These are phyloP conservation scores for Caenorhabditis sp. DNA, from an alignment of 2,888 invertebrate genomes.

Conservation along the genomic window DNA sequence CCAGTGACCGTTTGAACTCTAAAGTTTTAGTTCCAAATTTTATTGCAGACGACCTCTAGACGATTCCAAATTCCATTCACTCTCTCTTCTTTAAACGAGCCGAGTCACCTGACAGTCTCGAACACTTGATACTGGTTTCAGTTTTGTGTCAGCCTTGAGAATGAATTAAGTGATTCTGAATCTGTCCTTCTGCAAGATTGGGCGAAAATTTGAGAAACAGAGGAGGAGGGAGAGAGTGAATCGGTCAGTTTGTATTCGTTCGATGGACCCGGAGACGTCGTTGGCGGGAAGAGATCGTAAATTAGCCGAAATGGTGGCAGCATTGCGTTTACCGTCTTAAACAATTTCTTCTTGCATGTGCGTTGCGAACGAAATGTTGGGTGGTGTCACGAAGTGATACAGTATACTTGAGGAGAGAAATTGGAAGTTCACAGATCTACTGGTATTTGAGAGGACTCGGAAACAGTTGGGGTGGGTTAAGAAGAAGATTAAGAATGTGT, in stretches of 20 bases:
- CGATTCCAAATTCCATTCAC: constrained; percentile 32
- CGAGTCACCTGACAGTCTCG: constrained; percentile 55
- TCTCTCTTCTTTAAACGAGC: constrained; percentile 30
- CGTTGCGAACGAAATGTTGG: not conserved
- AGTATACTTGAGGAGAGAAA: constrained; percentile 13
- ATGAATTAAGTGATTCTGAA: constrained; percentile 15
- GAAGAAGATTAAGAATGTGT: too few relatives aligned
- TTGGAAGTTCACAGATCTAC: constrained; percentile 20
- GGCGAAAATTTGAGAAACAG: not conserved
- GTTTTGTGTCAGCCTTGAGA: constrained; percentile 37
- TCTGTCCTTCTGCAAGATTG: constrained; percentile 18
- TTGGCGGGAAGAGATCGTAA: constrained; percentile 37
- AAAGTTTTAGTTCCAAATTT: constrained; percentile 20
- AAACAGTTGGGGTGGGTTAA: too few relatives aligned
- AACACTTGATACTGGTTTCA: constrained; percentile 50
- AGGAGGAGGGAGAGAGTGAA: constrained; percentile 17
- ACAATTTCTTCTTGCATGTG: constrained; percentile 35
- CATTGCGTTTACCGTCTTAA: constrained; percentile 32
- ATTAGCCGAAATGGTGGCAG: constrained; percentile 49
- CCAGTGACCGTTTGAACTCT: constrained; percentile 45
- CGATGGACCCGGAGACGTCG: constrained; percentile 53
- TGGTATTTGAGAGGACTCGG: constrained; percentile 4
- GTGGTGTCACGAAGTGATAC: constrained; percentile 29
- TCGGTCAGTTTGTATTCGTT: constrained; percentile 43
- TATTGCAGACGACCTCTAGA: constrained; percentile 35